Evolutionary conservation across 2,797 vertebrate species (phyloP), one percentile per base, ranked within the genome.

Genomic region (Oryzias sinensis): DNA sequence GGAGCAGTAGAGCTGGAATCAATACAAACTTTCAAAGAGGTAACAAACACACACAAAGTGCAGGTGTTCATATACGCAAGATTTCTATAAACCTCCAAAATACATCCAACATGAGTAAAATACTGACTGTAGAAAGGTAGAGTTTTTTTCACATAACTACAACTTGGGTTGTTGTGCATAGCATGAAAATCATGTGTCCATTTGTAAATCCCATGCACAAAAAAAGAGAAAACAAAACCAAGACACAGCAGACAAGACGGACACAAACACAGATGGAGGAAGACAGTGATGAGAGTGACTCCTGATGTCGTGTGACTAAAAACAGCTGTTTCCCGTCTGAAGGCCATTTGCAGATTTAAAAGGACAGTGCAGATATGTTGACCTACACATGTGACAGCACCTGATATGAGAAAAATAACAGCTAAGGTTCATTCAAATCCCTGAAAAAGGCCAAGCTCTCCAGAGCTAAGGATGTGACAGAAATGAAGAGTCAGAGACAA

Each of bases 331-430:
- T 53, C 51, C 62, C 61, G 20, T 74, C 63, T 65, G 59, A 68
- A 64, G 61, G 56, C 53, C 45, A 14, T 81, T 66, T 75, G 56
- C 80, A 85, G 83, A 81, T 82, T 77, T 81, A 70, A 87, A 79
- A 84, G 77, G 59, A 74, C 59, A 68, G 27, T 13, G 57, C 17
- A 59, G 67, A 77, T 68, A 74, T 69, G 58, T 57, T 66, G 67
- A 79, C 74, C 79, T 54, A 56, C 59, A 51, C 68, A 55, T 60
- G 65, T 43, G 49, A 2, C 54, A 29, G 33, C 48, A 24, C 56
- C 59, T 75, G 72, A 68, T 57, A 43, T 44, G 62, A 57, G 49
- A 68, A 76, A 60, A 60, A 53, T 66, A 77, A 53, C 59, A 57
- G 43, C 64, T 63, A 20, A 55, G 20, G 65, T 68, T 65, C 78